Base-by-base conservation (phyloP, 37 sponge, comb jelly and placozoan species). In the Ianthella basta region DNA sequence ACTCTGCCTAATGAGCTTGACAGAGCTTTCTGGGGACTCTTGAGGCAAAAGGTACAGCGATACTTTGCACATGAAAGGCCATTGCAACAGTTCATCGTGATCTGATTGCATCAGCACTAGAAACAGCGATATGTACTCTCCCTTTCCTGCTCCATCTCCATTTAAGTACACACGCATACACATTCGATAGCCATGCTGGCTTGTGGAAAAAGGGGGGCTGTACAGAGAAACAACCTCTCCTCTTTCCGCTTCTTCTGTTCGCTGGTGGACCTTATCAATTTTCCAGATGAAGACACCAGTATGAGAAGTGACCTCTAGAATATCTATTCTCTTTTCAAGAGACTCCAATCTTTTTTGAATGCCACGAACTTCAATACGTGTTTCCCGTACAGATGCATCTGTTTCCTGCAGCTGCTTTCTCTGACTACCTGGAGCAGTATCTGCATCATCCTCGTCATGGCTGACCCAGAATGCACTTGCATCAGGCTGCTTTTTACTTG, bases 171-270 rank as follows among this genome's bases (percentile, higher is more conserved):
- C 80, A 55, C 91, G 56, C 35, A 91, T 64, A 66, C 91, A 91
- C 37, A 91, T 56, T 6, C 88, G 67, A 35, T 91, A 91, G 0
- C 91, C 91, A 80, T 91, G 88, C 20, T 39, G 12, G 36, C 81
- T 84, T 32, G 91, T 87, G 20, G 84, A 87, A 30, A 91, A 91
- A 55, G 91, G 88, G 30, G 91, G 91, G 72, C 88, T 87, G 64
- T 91, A 91, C 6, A 91, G 85, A 15, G 88, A 87, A 4, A 87
- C 67, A 4, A 79, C 87, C n/a, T 73, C 79, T 1, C 91, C 91
- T 37, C 21, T 87, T 14, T 83, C 27, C 21, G 91, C 91, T 30
- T 91, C 87, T 44, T 79, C 55, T 6, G 0, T 23, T 38, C 91
- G 37, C 53, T 83, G 72, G 0, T 32, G 29, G 16, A 91, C 59